Conservation (phyloP, 2,113 vertebrate genomes). For the Oncorhynchus nerka region DNA sequence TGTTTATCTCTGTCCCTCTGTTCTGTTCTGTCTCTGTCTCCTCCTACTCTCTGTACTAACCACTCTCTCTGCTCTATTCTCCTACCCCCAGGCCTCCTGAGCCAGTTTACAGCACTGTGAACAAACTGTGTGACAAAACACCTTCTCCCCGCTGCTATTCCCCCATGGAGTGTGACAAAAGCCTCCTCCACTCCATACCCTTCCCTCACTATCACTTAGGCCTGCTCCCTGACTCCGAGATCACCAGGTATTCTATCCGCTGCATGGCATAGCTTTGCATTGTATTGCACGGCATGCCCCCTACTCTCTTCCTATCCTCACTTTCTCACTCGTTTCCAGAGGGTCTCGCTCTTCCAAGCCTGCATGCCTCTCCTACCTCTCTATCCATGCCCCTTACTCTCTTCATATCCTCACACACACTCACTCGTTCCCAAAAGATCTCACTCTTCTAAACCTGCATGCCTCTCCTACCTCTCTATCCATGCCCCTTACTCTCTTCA, state of each 20-base stretch:
- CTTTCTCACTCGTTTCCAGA: background rate
- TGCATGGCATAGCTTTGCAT: conserved; percentile 9
- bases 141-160: conserved; percentile 94
- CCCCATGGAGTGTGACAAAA: conserved; percentile 94
- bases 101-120: conserved; percentile 99
- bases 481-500: background rate
- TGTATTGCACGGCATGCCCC: conserved; percentile 12
- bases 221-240: conserved; percentile 92
- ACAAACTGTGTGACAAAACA: conserved; percentile 74
- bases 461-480: background rate
- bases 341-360: background rate
- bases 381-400: background rate
- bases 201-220: conserved; percentile 93
- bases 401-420: background rate
- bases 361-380: background rate
- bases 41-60: background rate
- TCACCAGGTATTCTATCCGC: conserved; percentile 86
- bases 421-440: background rate
- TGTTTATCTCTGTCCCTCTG: background rate
- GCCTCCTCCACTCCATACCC: conserved; percentile 89
- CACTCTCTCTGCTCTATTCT: conserved; percentile 39
- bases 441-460: background rate
- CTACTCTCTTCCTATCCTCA: background rate
- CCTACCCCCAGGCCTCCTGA: conserved; percentile 85
- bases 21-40: background rate